phyloP scores from a whole-genome alignment of 2,797 vertebrate species.

The Babyrousa celebensis region DNA sequence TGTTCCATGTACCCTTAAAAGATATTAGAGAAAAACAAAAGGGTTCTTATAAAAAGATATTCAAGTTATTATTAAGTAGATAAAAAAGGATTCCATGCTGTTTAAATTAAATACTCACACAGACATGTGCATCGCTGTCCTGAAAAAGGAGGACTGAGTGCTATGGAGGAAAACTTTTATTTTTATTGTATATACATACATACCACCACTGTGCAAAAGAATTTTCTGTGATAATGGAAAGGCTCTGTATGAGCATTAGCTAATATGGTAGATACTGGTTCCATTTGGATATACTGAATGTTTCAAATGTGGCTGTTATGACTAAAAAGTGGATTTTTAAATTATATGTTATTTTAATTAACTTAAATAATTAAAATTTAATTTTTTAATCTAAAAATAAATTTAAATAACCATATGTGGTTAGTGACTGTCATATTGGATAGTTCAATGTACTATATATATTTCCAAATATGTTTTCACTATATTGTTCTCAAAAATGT shows the following conservation, averaged over 20 bases:
- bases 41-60: neutral
- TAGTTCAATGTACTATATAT: neutral
- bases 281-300: neutral
- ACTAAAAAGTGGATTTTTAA: neutral
- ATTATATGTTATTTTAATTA: neutral
- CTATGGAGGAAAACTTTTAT: neutral
- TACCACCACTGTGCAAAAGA: neutral
- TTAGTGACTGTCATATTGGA: neutral
- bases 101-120: neutral
- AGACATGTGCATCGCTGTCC: neutral
- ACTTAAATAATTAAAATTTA: neutral
- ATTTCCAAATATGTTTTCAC: neutral
- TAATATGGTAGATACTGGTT: neutral
- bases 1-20: neutral
- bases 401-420: neutral
- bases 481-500: neutral
- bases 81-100: neutral
- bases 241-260: neutral
- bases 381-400: neutral
- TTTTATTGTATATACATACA: neutral
- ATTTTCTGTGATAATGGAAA: neutral
- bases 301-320: neutral
- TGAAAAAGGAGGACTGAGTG: neutral
- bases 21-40: neutral
- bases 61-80: neutral